Evolutionary conservation across 2,113 vertebrate genomes (phyloP).

Genomic region (Ranitomeya imitator): DNA sequence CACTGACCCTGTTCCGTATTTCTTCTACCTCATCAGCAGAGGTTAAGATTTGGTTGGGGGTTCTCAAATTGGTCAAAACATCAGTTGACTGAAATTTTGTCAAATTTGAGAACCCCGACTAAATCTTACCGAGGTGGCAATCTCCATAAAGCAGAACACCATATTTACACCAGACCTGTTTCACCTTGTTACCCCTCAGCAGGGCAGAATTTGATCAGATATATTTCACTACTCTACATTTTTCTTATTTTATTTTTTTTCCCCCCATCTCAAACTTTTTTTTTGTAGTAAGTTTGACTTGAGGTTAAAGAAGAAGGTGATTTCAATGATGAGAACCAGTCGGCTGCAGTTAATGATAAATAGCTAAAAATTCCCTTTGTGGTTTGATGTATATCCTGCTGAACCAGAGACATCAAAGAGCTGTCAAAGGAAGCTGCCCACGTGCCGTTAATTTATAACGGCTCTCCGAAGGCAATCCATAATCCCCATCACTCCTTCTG

Average conservation of each 20-base stretch:
- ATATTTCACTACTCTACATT: neutral
- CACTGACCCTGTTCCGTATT: too few relatives aligned
- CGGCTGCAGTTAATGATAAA: conserved; percentile 51
- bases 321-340: conserved; percentile 50
- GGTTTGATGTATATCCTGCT: conserved; percentile 60
- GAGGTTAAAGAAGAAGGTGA: conserved; percentile 54
- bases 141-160: too few relatives aligned
- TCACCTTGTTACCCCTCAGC: neutral
- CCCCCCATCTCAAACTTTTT: neutral
- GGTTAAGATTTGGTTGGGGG: too few relatives aligned
- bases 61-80: too few relatives aligned
- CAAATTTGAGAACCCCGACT: too few relatives aligned
- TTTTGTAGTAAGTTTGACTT: neutral
- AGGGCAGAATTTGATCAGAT: neutral
- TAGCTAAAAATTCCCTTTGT: conserved; percentile 48
- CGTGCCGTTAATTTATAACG: conserved; percentile 52
- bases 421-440: conserved; percentile 45
- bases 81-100: too few relatives aligned
- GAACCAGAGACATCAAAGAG: conserved; percentile 50
- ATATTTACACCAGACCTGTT: neutral
- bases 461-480: conserved; percentile 38
- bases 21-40: too few relatives aligned
- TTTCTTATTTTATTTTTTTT: neutral
- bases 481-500: conserved; percentile 31
- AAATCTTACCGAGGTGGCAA: too few relatives aligned